phyloP scores from a whole-genome alignment of 92 coral and sea anemone genomes.

The Actinostola sp. region DNA sequence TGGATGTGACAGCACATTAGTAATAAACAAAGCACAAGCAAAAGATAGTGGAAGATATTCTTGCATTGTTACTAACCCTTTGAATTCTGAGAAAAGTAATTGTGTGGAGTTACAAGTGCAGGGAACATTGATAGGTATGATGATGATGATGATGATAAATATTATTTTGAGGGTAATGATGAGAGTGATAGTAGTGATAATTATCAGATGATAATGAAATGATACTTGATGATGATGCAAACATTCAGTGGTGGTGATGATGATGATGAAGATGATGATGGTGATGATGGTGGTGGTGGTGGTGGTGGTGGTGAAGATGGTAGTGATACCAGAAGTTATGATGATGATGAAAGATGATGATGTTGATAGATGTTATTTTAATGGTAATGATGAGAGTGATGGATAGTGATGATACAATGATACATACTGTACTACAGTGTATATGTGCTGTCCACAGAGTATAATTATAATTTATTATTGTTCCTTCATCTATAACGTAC shows the following conservation, averaged over 20 bases:
- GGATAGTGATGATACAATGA: not conserved
- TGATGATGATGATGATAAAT: not conserved
- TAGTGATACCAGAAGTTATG: not conserved
- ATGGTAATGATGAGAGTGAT: not conserved
- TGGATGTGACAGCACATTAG: slow-evolving; percentile 70
- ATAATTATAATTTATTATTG: too few relatives aligned
- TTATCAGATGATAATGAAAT: not conserved
- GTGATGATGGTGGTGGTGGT: not conserved
- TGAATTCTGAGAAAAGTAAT: slow-evolving; percentile 60
- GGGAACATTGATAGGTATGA: slow-evolving; percentile 19
- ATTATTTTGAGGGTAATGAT: too few relatives aligned
- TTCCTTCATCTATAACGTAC: too few relatives aligned
- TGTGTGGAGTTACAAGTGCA: slow-evolving; percentile 76
- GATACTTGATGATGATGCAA: not conserved
- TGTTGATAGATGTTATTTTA: not conserved
- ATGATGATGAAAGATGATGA: not conserved
- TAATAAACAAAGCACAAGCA: slow-evolving; percentile 46
- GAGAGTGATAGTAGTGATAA: too few relatives aligned
- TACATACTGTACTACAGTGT: too few relatives aligned
- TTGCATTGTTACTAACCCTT: slow-evolving; percentile 67
- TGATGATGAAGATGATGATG: not conserved
- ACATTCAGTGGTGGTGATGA: not conserved
- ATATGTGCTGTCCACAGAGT: too few relatives aligned
- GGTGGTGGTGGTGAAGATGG: not conserved
- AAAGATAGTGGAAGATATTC: slow-evolving; percentile 66